phyloP scores from a whole-genome alignment of 2,797 vertebrate species.

The Enteromius viviparus region DNA sequence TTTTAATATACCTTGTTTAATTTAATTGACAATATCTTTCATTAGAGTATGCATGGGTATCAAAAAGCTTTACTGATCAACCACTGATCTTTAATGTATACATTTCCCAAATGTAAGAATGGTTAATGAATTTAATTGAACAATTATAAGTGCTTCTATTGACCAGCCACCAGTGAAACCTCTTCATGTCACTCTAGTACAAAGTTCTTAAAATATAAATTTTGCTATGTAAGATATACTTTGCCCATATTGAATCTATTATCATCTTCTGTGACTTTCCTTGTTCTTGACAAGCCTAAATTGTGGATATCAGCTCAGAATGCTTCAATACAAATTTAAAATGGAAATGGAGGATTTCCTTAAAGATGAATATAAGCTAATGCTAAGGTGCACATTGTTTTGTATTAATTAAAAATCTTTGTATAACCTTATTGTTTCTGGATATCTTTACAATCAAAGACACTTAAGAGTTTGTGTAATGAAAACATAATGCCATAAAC shows the following conservation, averaged over 20 bases:
- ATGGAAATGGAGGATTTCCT: not conserved
- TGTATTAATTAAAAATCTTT: not conserved
- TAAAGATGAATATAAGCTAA: not conserved
- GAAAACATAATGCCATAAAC: conserved; percentile 23
- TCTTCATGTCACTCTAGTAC: not conserved
- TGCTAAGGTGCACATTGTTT: not conserved
- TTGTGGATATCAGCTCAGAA: not conserved
- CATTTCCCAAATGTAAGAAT: not conserved
- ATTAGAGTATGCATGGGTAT: not conserved
- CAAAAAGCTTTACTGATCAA: not conserved
- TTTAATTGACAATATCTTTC: not conserved
- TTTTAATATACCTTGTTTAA: not conserved
- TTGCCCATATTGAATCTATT: not conserved
- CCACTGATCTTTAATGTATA: not conserved
- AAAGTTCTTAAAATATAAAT: not conserved
- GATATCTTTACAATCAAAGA: not conserved
- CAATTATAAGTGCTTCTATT: not conserved
- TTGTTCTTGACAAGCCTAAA: not conserved
- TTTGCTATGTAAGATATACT: not conserved
- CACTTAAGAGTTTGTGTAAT: conserved; percentile 50
- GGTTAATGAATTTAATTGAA: not conserved
- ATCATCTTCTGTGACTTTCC: not conserved
- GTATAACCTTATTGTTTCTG: not conserved
- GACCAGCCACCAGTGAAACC: not conserved
- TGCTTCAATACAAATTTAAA: not conserved